Conservation (phyloP, 2,113 vertebrate genomes). For the Paradisaea rubra region DNA sequence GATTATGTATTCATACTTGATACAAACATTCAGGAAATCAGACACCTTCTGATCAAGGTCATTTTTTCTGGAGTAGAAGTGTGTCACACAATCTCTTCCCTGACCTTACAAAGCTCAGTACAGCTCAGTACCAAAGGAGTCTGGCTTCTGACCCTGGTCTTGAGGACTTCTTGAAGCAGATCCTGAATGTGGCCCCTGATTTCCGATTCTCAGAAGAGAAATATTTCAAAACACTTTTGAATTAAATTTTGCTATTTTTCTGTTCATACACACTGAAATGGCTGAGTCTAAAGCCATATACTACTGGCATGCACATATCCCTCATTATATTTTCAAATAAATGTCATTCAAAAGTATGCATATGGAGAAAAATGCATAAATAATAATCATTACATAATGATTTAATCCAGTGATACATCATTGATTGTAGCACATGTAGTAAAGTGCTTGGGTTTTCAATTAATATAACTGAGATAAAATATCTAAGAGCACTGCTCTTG, state of each 20-base stretch:
- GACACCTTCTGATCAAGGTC: not conserved
- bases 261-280: not conserved
- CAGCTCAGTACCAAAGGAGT: not conserved
- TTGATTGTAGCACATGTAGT: not conserved
- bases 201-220: not conserved
- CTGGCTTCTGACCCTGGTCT: not conserved
- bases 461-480: not conserved
- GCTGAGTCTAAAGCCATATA: not conserved
- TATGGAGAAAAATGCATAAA: not conserved
- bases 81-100: not conserved
- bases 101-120: not conserved
- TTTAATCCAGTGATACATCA: not conserved
- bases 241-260: not conserved
- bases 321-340: slow-evolving; percentile 5
- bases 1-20: not conserved
- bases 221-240: not conserved
- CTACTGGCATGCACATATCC: not conserved
- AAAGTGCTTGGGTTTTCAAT: not conserved
- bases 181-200: not conserved
- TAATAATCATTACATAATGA: not conserved
- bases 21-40: not conserved
- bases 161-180: not conserved
- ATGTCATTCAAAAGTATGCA: not conserved
- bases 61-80: not conserved
- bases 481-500: not conserved